Evolutionary conservation across 2,797 vertebrate species (phyloP), one percentile per base, ranked within the genome.

Genomic region (Neostethus bicornis): DNA sequence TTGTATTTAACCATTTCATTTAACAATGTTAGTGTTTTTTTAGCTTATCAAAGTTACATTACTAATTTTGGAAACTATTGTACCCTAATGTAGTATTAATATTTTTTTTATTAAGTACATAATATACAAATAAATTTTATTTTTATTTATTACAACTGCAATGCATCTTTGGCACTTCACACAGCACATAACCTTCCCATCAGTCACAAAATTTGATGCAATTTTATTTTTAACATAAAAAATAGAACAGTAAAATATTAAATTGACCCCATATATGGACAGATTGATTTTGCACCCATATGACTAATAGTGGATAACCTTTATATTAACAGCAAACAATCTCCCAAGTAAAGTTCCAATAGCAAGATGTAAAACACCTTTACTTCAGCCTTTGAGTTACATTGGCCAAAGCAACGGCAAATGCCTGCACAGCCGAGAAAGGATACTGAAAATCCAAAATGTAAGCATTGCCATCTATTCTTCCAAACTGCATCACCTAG

Each of bases 361-460:
- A 4, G 3, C 3, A 7, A 3, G 34, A 4, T 23, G 26, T 16
- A 44, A 37, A 13, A 3, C 14, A 17, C 2, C 47, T 73, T 97
- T 91, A 98, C 75, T 99, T 99, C 68, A 99, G 94, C 82, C 97
- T 93, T 70, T 99, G 97, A 79, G 96, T 99, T 83, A 99, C 97
- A 50, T 99, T 99, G 81, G 97, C 97, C 91, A 99, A 90, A 88
- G 97, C 96, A 11, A 99, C 97, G 38, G 97, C 97, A 73, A 99
- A 99, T 61, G 97, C 97, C 87, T 99, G 97, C 87, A 99, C 96
- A 9, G 96, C 97, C 46, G 97, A 98, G 91, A 99, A 99, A 56
- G 97, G 97, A 92, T 96, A 98, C 70, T 99, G 97, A 91, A 99
- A 99, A 93, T 99, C 97, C 91, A 99, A 85, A 78, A 99, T 98